These are phyloP conservation scores for Nephrotoma guestfalica DNA, from an alignment of 2,888 invertebrate species.

Conservation along the genomic window DNA sequence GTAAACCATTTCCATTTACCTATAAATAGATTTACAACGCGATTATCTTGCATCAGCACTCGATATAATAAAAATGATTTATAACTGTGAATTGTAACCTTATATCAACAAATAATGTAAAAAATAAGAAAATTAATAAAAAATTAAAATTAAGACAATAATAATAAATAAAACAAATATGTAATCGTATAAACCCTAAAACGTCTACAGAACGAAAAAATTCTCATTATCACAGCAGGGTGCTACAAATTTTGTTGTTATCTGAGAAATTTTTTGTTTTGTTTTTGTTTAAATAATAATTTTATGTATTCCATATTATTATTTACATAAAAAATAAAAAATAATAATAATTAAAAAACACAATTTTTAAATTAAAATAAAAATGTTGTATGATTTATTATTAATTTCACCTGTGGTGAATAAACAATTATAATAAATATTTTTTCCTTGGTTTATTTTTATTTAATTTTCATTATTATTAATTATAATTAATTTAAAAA, in stretches of 20 bases:
- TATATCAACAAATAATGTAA: not conserved
- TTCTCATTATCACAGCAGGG: not conserved
- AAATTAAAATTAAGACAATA: not conserved
- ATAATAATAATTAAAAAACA: not conserved
- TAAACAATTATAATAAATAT: not conserved
- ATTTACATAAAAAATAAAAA: not conserved
- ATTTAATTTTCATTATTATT: not conserved
- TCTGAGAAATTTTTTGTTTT: not conserved
- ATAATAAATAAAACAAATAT: not conserved
- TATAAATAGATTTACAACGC: not conserved
- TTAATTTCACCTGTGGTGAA: not conserved
- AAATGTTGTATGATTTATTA: not conserved
- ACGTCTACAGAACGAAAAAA: not conserved
- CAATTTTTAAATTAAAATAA: not conserved
- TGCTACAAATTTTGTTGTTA: not conserved
- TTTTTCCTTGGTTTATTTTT: not conserved
- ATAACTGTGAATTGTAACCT: not conserved
- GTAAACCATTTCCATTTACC: not conserved
- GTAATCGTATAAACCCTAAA: not conserved
- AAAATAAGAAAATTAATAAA: not conserved
- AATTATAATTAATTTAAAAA: not conserved
- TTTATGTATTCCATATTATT: not conserved
- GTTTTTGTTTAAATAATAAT: not conserved
- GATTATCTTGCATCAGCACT: not conserved
- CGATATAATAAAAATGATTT: not conserved